Conservation (phyloP, 2,797 vertebrate genomes). For the Diplodus sargus region DNA sequence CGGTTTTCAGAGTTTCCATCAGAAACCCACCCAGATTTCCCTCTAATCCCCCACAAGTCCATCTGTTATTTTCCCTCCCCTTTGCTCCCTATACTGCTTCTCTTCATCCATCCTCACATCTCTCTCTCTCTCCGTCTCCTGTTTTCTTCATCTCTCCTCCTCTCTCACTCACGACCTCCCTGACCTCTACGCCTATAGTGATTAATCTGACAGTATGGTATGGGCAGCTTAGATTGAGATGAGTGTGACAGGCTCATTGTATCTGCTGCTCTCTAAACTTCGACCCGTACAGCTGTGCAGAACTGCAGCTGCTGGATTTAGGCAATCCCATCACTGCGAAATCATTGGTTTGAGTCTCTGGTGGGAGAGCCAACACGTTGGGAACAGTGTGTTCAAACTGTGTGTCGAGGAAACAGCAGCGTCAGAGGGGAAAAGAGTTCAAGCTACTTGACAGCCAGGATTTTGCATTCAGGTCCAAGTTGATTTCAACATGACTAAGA, state of each 20-base stretch:
- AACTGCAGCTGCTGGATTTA: slow-evolving; percentile 20
- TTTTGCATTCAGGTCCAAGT: background rate
- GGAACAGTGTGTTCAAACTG: background rate
- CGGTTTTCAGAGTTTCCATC: slow-evolving; percentile 58
- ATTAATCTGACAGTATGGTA: slow-evolving; percentile 58
- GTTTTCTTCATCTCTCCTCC: slow-evolving; percentile 39
- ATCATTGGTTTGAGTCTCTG: background rate
- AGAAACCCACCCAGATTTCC: slow-evolving; percentile 72
- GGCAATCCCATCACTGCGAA: slow-evolving; percentile 4
- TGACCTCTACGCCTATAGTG: slow-evolving; percentile 50
- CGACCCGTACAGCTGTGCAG: slow-evolving; percentile 19
- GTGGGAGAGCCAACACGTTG: slow-evolving; percentile 17
- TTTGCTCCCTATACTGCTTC: slow-evolving; percentile 45
- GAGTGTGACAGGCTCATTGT: slow-evolving; percentile 17
- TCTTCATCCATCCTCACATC: background rate
- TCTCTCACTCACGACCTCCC: background rate
- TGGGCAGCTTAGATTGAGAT: slow-evolving; percentile 43
- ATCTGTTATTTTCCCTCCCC: slow-evolving; percentile 72
- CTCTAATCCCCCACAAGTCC: slow-evolving; percentile 77
- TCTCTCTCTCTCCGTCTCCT: slow-evolving; percentile 5
- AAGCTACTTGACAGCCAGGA: background rate
- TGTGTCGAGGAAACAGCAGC: background rate
- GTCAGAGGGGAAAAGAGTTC: background rate
- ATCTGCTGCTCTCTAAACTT: slow-evolving; percentile 32
- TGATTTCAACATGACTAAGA: too few relatives aligned